Evolutionary conservation across 2,888 invertebrate species (phyloP), one percentile per base, ranked within the genome.

Genomic region (Lypha dubia): DNA sequence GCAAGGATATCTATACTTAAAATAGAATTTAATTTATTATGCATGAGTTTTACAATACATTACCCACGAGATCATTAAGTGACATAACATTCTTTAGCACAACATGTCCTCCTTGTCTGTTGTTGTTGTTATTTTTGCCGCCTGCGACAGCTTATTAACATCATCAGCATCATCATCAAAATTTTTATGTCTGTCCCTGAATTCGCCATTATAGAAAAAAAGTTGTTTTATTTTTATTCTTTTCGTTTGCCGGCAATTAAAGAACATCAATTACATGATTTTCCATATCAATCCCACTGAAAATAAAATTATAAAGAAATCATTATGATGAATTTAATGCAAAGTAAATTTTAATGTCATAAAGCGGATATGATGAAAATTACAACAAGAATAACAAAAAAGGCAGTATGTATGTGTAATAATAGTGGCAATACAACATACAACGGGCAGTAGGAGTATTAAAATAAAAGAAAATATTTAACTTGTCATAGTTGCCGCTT

Each of bases 231-330:
- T 28, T 56, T 63, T 41, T 75, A n/a, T n/a, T 24, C 44, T 70
- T 60, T 71, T 60, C 76, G 71, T 62, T 71, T 51, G 75, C 75
- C 70, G 77, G 70, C 84, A 84, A 84, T 84, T 84, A 84, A 84
- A 84, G 81, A 84, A 84, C 84, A 81, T 84, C 84, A 84, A 84
- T 81, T 84, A 84, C 73, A 84, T 74, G 80, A 81, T 81, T 84
- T 84, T 84, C 74, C 84, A 84, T 84, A 84, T 84, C 77, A 74
- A 81, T 63, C 51, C 56, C 41, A 65, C 65, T 60, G 65, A 83
- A 49, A 20, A 44, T 11, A 8, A 38, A 38, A 38, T 9, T 9
- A 76, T 0, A 53, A 13, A 24, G 8, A 32, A 17, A 6, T 13
- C 13, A 44, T 63, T 35, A 79, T 70, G 70, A 81, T 74, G 70